Base-by-base conservation (phyloP, 2,113 vertebrate genomes). In the Microcebus jonahi region DNA sequence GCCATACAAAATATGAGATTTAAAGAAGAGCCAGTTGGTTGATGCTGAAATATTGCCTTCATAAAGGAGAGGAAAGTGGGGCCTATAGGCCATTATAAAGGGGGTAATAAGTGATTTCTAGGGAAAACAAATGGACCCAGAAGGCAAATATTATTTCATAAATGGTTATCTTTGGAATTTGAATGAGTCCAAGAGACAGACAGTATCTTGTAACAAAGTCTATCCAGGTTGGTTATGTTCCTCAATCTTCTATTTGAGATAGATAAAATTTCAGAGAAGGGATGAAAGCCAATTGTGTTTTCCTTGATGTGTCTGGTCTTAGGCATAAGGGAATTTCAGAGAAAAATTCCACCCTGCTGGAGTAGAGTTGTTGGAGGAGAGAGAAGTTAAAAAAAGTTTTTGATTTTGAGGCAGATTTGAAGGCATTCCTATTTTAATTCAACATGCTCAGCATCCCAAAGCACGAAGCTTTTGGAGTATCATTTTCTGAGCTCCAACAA, bases 391-490 rank as follows among this genome's bases (percentile, higher is more conserved):
- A 67, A 59, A 36, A 59, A 31, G 12, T 2, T 9, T 27, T 92
- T 81, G 21, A 34, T 88, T 15, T 57, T 20, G 11, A 75, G 70
- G 70, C 23, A 3, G 20, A 73, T 42, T 42, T 12, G 3, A 73
- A 73, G 39, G 23, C 39, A 12, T 42, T 13, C 70, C 70, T 42
- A 73, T 27, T 42, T 12, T 42, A 73, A 12, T 73, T 73, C 13
- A 27, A 42, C 23, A 18, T 63, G 39, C 48, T 10, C 55, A 63
- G 39, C 42, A 75, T 18, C 61, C 23, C 29, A 12, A 88, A 55
- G 13, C 42, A 5, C 14, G 42, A 61, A 18, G 0, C 2, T 50
- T 2, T 0, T 68, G 70, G 4, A 3, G 3, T 85, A 61, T 11
- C 7, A 6, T 63, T 31, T 34, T 67, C 34, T 85, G 42, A 68